phyloP scores from a whole-genome alignment of 2,113 vertebrate genomes.

The Euleptes europaea region DNA sequence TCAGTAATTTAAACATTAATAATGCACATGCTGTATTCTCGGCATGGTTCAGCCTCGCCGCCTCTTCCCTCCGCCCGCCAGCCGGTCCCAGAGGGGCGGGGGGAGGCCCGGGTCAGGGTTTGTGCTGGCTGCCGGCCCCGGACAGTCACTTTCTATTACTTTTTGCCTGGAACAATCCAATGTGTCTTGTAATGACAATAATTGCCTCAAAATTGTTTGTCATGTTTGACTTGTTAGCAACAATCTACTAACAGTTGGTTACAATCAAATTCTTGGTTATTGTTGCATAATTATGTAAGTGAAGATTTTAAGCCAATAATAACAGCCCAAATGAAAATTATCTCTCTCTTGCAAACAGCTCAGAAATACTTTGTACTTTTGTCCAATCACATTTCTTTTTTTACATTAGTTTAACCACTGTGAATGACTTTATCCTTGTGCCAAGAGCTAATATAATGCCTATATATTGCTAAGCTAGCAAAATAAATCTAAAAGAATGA shows the following conservation, averaged over 20 bases:
- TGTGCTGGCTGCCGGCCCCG: too few species aligned
- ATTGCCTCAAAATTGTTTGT: constrained; percentile 71
- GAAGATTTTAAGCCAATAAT: constrained; percentile 60
- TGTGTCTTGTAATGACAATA: constrained; percentile 69
- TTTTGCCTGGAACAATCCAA: constrained; percentile 60
- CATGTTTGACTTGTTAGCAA: constrained; percentile 69
- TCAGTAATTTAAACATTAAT: not conserved
- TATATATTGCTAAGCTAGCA: not conserved
- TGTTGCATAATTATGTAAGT: constrained; percentile 61
- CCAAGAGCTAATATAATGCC: not conserved
- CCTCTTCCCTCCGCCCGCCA: too few species aligned
- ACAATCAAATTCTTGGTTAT: constrained; percentile 65
- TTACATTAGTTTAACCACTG: constrained; percentile 1
- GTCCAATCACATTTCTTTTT: constrained; percentile 33
- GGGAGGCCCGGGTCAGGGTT: too few species aligned
- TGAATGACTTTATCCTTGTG: not conserved
- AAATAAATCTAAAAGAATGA: not conserved
- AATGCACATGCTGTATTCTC: not conserved
- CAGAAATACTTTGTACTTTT: constrained; percentile 45
- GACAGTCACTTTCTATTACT: constrained; percentile 67
- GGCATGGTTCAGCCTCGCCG: too few species aligned
- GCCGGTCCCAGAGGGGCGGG: too few species aligned
- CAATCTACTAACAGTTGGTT: constrained; percentile 67
- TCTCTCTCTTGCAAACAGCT: constrained; percentile 18
- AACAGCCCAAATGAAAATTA: constrained; percentile 56